Evolutionary conservation across 2,113 vertebrate species (phyloP).

Genomic region (Protobothrops mucrosquamatus): DNA sequence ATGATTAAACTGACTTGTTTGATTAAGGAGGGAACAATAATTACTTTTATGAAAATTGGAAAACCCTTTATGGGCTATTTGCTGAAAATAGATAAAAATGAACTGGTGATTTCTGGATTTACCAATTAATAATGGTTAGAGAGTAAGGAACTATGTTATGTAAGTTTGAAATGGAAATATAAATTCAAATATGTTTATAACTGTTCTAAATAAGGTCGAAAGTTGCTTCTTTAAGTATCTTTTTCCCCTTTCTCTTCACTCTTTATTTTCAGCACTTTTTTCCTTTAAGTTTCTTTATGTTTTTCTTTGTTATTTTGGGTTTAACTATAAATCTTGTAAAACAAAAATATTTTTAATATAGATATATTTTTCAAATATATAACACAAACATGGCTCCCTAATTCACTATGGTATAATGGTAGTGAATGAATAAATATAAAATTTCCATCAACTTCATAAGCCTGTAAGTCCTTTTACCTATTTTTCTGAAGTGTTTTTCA

Average conservation of each 20-base stretch:
- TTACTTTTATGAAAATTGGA: background rate
- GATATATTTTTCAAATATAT: background rate
- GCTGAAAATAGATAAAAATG: background rate
- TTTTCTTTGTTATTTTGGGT: too few species aligned
- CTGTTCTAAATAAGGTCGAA: too few species aligned
- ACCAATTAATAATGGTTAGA: background rate
- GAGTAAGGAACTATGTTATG: background rate
- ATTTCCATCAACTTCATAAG: background rate
- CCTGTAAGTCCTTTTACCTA: background rate
- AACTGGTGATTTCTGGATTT: background rate
- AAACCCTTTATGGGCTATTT: background rate
- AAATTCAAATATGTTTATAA: too few species aligned
- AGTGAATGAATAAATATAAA: background rate
- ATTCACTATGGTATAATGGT: background rate
- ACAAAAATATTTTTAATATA: too few species aligned
- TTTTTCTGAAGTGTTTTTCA: background rate
- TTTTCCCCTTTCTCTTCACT: background rate
- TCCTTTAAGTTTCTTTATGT: too few species aligned
- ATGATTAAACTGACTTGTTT: background rate
- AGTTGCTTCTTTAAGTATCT: too few species aligned
- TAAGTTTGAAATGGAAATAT: background rate
- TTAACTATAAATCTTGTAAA: too few species aligned
- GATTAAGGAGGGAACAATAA: background rate
- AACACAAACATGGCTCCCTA: background rate
- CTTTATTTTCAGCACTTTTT: background rate